Base-by-base conservation (phyloP, 1,140 invertebrate species). In the Papilio glaucus region DNA sequence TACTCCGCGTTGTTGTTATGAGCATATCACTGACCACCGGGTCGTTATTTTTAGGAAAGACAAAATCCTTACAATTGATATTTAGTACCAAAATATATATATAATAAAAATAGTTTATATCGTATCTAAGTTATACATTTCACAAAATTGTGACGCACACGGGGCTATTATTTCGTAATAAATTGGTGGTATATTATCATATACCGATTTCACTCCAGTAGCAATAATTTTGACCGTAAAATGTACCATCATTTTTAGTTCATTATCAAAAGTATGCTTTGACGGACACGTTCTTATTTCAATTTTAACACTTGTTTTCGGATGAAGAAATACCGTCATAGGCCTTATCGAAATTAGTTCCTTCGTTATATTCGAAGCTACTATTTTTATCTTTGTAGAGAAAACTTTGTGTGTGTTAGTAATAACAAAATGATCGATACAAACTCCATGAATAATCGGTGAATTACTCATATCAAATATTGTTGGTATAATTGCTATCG, bases 131-230 rank as follows among this genome's bases (percentile, higher is more conserved):
- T 72, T 72, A 63, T 86, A 86, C 60, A 85, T 60, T 72, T 75
- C 78, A 69, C 79, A 79, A 68, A 84, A 92, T 70, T 86, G 81
- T 5, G 39, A 60, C 8, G 82, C 79, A 73, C 85, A 89, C 1
- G 90, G 90, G 6, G 82, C 78, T 57, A 91, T 86, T 3, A 92
- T 80, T 85, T 92, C 90, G 57, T 90, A 92, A 73, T 79, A 92
- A 38, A 89, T 75, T 29, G 83, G 88, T 63, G 88, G 87, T 7
- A 84, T 77, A 65, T 88, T 79, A 4, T 69, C 13, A 74, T 86
- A 90, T 21, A 88, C 63, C 18, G 76, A 53, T 77, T 84, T 82
- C 37, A 84, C 39, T 9, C 86, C 88, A 13, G 39, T 68, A 4
- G 85, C 33, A 33, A 83, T 72, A 75, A 92, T 86, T 83, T 92